phyloP scores from a whole-genome alignment of 1,140 invertebrate species.

The Ylistrum balloti region DNA sequence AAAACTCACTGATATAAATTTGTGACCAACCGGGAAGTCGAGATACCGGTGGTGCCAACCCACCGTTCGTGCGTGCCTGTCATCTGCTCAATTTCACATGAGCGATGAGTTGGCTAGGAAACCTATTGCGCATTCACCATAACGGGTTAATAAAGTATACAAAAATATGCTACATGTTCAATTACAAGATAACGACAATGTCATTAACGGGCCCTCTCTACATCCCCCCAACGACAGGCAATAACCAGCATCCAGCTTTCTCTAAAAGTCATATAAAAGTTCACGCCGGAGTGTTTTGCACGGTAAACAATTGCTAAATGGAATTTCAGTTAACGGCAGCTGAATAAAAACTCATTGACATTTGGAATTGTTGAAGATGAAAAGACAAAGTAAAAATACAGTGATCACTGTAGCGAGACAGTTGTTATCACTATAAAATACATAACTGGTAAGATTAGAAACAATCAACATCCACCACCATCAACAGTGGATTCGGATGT shows the following conservation, averaged over 20 bases:
- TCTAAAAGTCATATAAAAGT: neutral
- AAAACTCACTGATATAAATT: neutral
- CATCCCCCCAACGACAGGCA: neutral
- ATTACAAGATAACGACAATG: slow-evolving; percentile 14
- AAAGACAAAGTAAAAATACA: neutral
- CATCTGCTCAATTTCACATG: slow-evolving; percentile 21
- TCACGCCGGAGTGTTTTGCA: neutral
- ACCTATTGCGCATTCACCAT: neutral
- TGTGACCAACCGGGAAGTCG: neutral
- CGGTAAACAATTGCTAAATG: slow-evolving; percentile 6
- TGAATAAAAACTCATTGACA: neutral
- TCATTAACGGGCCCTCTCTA: neutral
- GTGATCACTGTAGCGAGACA: neutral
- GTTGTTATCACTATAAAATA: neutral
- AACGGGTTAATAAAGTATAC: slow-evolving; percentile 14
- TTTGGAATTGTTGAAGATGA: neutral
- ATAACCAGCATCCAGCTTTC: neutral
- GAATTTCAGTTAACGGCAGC: neutral
- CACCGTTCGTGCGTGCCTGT: neutral
- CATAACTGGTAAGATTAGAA: neutral
- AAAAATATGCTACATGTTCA: neutral
- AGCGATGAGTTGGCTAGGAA: neutral
- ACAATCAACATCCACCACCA: no score
- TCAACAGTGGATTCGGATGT: no score
- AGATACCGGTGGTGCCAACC: neutral